Percentiles rank a stretch among this genome's conserved stretches.
These are phyloP conservation scores for Avahi laniger DNA, from an alignment of 2,797 vertebrate genomes.

Conservation along the genomic window DNA sequence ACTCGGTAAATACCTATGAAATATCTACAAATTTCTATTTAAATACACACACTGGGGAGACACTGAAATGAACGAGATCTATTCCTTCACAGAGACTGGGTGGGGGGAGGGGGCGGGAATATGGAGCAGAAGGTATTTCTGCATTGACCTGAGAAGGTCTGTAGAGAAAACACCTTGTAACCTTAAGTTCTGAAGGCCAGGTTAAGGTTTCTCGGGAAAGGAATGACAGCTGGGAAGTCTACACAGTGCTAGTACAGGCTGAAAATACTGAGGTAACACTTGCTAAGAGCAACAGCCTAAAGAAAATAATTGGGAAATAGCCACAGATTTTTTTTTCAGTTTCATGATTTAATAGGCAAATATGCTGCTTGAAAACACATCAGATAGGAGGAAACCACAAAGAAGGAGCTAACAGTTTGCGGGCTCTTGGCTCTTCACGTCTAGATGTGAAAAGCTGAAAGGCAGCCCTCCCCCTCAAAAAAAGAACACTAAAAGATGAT, in stretches of 20 bases:
- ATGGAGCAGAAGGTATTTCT: neutral
- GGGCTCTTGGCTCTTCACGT: too few species aligned
- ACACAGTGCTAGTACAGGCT: accelerated
- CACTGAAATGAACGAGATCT: neutral
- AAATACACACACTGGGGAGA: neutral
- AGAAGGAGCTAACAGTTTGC: neutral
- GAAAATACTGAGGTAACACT: neutral
- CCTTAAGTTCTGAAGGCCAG: neutral
- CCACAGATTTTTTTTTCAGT: neutral
- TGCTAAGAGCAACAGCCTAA: neutral
- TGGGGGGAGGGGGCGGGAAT: accelerated
- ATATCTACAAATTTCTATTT: neutral
- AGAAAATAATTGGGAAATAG: neutral
- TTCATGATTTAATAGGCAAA: neutral
- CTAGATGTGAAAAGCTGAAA: neutral
- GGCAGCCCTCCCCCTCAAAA: neutral
- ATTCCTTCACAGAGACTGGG: neutral
- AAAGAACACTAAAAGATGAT: neutral
- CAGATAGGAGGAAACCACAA: neutral
- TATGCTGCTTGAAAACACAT: neutral
- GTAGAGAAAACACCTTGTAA: neutral
- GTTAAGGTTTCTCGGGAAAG: accelerated
- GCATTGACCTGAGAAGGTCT: neutral
- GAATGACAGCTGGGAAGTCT: too few species aligned
- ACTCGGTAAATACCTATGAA: neutral